These are phyloP conservation scores for Zeus faber DNA, from an alignment of 2,113 vertebrate genomes.

Conservation along the genomic window DNA sequence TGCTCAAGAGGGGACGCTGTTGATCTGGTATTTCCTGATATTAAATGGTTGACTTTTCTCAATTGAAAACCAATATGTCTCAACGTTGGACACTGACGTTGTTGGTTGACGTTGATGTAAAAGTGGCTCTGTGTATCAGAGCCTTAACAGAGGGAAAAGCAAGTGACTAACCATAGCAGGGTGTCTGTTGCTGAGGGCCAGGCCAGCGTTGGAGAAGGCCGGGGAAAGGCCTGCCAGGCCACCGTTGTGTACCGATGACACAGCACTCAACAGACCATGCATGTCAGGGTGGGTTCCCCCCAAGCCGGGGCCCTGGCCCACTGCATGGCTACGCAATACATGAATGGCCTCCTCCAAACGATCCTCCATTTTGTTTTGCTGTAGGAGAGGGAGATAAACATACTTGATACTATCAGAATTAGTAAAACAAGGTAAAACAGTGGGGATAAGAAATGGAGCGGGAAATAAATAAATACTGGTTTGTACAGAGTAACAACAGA, in stretches of 20 bases:
- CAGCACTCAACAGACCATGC: slow-evolving; percentile 77
- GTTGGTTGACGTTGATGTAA: too few species aligned
- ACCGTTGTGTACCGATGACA: slow-evolving; percentile 77
- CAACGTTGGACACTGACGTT: too few species aligned
- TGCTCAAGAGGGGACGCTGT: too few species aligned
- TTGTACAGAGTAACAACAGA: too few species aligned
- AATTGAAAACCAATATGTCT: too few species aligned
- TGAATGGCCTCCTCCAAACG: slow-evolving; percentile 97
- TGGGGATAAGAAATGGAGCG: too few species aligned
- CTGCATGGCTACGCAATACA: slow-evolving; percentile 91
- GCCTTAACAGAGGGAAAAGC: neutral
- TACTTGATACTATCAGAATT: too few species aligned
- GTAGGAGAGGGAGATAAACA: slow-evolving; percentile 4
- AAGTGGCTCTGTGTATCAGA: neutral
- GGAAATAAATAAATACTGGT: too few species aligned
- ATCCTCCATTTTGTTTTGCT: slow-evolving; percentile 98
- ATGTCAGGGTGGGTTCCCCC: slow-evolving; percentile 80
- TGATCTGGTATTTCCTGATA: too few species aligned
- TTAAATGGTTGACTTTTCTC: too few species aligned
- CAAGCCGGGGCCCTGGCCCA: slow-evolving; percentile 81
- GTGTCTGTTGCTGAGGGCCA: slow-evolving; percentile 86
- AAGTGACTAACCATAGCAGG: slow-evolving; percentile 80
- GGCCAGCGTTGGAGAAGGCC: slow-evolving; percentile 79
- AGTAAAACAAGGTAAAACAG: too few species aligned
- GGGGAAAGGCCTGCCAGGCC: slow-evolving; percentile 80